These are phyloP conservation scores for Malurus leucopterus DNA, from an alignment of 2,797 vertebrate genomes.

Conservation along the genomic window DNA sequence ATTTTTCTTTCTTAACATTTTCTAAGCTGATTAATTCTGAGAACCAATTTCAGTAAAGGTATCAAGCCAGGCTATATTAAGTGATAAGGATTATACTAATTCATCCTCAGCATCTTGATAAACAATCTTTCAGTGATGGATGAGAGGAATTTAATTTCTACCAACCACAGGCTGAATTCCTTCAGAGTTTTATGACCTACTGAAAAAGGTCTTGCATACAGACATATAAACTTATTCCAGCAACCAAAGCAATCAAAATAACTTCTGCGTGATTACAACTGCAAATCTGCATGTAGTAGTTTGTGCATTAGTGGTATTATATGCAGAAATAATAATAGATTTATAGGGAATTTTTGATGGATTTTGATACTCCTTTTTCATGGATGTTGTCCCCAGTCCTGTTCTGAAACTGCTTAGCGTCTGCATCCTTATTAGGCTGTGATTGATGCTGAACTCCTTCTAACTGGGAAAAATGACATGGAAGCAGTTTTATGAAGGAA, in stretches of 20 bases:
- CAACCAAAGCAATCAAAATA: neutral
- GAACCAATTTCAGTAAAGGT: slow-evolving; percentile 42
- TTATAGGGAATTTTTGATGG: neutral
- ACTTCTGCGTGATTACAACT: neutral
- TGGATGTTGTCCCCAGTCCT: neutral
- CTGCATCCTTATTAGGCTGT: neutral
- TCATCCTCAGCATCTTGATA: slow-evolving; percentile 55
- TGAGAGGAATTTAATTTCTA: slow-evolving; percentile 49
- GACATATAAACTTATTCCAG: neutral
- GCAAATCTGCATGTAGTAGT: neutral
- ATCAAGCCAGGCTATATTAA: slow-evolving; percentile 28
- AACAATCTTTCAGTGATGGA: slow-evolving; percentile 35
- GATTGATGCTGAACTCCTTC: neutral
- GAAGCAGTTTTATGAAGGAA: neutral
- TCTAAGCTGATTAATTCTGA: slow-evolving; percentile 62
- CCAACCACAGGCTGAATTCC: neutral
- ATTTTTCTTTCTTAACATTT: slow-evolving; percentile 33
- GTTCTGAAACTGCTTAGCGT: neutral
- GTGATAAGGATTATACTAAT: slow-evolving; percentile 55
- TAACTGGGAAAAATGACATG: neutral
- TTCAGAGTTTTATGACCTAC: slow-evolving; percentile 6
- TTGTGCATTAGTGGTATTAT: neutral
- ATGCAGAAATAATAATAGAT: neutral
- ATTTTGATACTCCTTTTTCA: neutral
- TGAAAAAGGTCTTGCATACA: neutral